Base-by-base conservation (phyloP, 2,113 vertebrate genomes). In the Percopsis transmontana region DNA sequence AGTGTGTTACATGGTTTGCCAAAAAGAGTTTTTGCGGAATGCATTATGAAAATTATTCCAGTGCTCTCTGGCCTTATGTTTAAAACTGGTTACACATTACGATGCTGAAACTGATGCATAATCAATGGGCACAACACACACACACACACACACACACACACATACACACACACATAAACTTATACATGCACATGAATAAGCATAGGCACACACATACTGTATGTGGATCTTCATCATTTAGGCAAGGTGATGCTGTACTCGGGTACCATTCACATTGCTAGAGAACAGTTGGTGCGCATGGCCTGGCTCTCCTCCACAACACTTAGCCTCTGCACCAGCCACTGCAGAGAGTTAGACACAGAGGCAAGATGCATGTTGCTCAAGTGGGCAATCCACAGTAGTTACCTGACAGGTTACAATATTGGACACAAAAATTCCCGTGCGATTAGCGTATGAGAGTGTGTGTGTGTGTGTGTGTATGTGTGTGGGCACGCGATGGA, bases 231-330 rank as follows among this genome's bases (percentile, higher is more conserved):
- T 53, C 51, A 51, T 51, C 18, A 18, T 24, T 27, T 24, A 24
- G 12, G 20, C 2, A 55, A 27, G 21, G 27, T 7, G 7, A 7
- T 33, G 27, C 27, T 33, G n/a, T n/a, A n/a, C n/a, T n/a, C n/a
- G n/a, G n/a, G n/a, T n/a, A n/a, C n/a, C 59, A 77, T 69, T 61
- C 68, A 59, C 39, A 81, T 74, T 70, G 70, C 62, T 3, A 16
- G 78, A 69, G 64, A 63, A 44, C n/a, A 54, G 66, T 12, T 38
- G 27, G 13, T 33, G 64, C 44, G 33, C 48, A 57, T 48, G 72
- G 19, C 48, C 56, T 44, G 51, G 47, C 42, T 4, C 11, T 60
- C 13, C 59, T 53, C 1, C 20, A 64, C 51, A 70, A 64, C 59
- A 27, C 47, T 24, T 2, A 66, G 12, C 67, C 23, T 53, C 13